Base-by-base conservation (phyloP, 2,113 vertebrate species). In the Rhinoderma darwinii region DNA sequence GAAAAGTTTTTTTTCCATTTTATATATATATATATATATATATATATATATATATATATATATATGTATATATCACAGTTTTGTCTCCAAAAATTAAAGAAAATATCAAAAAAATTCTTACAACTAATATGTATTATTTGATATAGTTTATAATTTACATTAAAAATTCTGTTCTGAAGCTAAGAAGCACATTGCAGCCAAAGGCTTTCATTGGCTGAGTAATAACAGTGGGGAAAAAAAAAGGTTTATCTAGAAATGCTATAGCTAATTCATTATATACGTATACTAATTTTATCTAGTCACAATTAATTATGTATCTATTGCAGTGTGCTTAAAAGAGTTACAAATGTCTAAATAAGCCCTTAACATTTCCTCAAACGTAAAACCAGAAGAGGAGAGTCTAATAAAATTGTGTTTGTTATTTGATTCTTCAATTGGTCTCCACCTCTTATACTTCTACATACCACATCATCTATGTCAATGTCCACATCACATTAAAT, bases 241-340 rank as follows among this genome's bases (percentile, higher is more conserved):
- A 66, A 80, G 25, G 43, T n/a, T 43, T 25, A 25, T 87, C 85
- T 82, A 82, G 39, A 78, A 87, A 82, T 82, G 61, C 78, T 81
- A 87, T 59, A 73, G 59, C 85, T 87, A 87, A 73, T 61, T 72
- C 70, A 78, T 79, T 78, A 87, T 87, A 82, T 87, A 74, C 82
- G 85, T 73, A 61, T 82, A 82, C 77, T 87, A 87, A 74, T 87
- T 74, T 43, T 22, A 75, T 59, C 78, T 87, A 87, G 27, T 82
- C 79, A 87, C 86, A 87, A 74, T 72, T 86, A 76, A 68, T 56
- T 85, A 87, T 82, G 50, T 73, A 87, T 82, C 78, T 87, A 87
- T 87, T 87, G 86, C 86, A 87, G 86, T 87, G 86, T 87, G 86
- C 86, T 87, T 87, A 82, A 87, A 86, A 82, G 78, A 82, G 41